Conservation (phyloP, 2,797 vertebrate species). For the Agapornis canus region DNA sequence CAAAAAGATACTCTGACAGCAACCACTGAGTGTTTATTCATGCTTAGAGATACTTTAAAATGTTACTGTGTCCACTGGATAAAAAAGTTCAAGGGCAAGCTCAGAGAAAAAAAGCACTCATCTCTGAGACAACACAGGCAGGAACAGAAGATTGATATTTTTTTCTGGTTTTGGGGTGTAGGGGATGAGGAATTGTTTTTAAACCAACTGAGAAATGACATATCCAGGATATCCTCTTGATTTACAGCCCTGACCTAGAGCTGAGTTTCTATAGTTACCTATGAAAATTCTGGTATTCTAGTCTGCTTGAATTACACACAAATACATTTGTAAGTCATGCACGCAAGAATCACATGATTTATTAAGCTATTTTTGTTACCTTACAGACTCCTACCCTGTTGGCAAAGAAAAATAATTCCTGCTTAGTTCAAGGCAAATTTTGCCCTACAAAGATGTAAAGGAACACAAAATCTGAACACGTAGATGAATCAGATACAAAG, state of each 20-base stretch:
- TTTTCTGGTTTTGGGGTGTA: background rate
- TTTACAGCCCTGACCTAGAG: constrained; percentile 23
- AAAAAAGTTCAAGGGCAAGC: background rate
- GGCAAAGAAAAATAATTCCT: constrained; percentile 20
- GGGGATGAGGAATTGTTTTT: background rate
- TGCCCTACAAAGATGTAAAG: background rate
- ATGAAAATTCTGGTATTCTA: background rate
- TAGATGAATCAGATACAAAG: background rate
- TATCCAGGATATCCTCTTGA: constrained; percentile 11
- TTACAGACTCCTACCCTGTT: background rate
- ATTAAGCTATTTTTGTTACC: constrained; percentile 37
- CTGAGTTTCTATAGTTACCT: background rate
- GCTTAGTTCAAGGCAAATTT: constrained; percentile 28
- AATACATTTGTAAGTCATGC: constrained; percentile 14
- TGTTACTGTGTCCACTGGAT: background rate
- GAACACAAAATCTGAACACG: background rate
- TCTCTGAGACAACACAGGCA: background rate
- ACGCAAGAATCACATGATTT: constrained; percentile 6
- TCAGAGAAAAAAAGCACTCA: background rate
- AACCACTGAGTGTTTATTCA: background rate
- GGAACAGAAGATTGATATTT: background rate
- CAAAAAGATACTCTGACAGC: background rate
- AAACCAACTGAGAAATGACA: background rate
- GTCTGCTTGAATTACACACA: background rate
- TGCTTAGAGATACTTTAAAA: background rate